Evolutionary conservation across 2,113 vertebrate genomes (phyloP), one percentile per base, ranked within the genome.

Genomic region (Callopanchax toddi): DNA sequence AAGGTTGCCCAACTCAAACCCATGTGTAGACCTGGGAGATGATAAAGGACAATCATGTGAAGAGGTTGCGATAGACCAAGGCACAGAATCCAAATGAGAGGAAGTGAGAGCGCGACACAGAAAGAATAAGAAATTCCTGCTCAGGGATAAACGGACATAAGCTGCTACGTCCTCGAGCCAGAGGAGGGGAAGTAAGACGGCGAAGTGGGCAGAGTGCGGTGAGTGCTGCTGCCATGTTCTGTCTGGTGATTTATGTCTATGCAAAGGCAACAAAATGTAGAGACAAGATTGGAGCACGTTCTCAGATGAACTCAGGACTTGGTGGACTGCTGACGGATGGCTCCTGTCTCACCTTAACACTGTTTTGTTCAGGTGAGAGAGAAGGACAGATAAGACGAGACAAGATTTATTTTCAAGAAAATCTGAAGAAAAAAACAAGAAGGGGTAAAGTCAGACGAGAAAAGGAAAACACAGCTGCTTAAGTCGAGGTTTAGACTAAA

Each of bases 251-350:
- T 86, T 85, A 87, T 87, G 80, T 85, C 66, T 37, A 20, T 10
- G 39, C 15, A 1, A 60, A 49, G 55, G 67, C 55, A 82, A 71
- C 72, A 34, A 72, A 86, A 83, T 76, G 78, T 76, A 78, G 73
- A 81, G 86, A 86, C 85, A 85, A 79, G 85, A 86, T 74, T 36
- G 37, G 76, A 80, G 60, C 63, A 51, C 72, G 56, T 58, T 73
- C 76, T 45, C 23, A 69, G 77, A 82, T 89, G 82, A 89, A 87
- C 84, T 82, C 54, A 34, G 60, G 83, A 78, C 78, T 87, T 73
- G 63, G 46, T 42, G 42, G 66, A 81, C 74, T 60, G 29, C 66
- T 80, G 76, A 87, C 57, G 60, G 84, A 87, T 83, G 54, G 78
- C 64, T 71, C 52, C 65, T 69, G 78, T 84, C 76, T 75, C 18